Percentiles rank a stretch among this genome's conserved stretches.
Conservation (phyloP, 2,113 vertebrate genomes). For the Eulemur rufifrons region DNA sequence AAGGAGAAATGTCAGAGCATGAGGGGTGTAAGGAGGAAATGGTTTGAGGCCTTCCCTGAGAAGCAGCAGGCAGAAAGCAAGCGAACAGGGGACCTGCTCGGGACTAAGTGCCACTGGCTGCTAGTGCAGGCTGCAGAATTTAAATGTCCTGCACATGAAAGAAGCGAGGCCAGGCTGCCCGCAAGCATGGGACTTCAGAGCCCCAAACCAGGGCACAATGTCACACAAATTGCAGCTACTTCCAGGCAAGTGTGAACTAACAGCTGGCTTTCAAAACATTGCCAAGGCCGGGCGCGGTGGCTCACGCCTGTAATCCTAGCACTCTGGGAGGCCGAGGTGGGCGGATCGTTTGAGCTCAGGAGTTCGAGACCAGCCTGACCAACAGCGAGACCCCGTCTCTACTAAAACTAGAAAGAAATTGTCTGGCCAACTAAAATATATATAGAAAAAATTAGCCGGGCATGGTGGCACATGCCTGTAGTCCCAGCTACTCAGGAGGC, state of each 20-base stretch:
- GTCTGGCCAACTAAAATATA: too few species aligned
- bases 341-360: too few species aligned
- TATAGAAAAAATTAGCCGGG: too few species aligned
- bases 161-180: neutral
- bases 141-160: neutral
- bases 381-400: too few species aligned
- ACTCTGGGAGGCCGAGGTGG: too few species aligned
- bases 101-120: neutral
- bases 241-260: neutral
- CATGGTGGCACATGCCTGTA: too few species aligned
- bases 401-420: too few species aligned
- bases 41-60: neutral
- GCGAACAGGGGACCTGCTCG: neutral
- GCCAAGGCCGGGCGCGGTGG: neutral
- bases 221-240: neutral
- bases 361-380: too few species aligned
- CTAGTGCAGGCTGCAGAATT: neutral
- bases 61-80: neutral
- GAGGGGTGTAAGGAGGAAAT: neutral
- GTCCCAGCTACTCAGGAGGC: too few species aligned
- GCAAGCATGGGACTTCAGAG: too few species aligned
- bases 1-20: neutral
- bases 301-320: too few species aligned
- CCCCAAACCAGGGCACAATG: neutral
- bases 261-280: neutral